A percentile compares a stretch with the other conserved stretches of the same genome.
Evolutionary conservation across 2,888 invertebrate species (phyloP).

Genomic region (Pterobdella sp.): DNA sequence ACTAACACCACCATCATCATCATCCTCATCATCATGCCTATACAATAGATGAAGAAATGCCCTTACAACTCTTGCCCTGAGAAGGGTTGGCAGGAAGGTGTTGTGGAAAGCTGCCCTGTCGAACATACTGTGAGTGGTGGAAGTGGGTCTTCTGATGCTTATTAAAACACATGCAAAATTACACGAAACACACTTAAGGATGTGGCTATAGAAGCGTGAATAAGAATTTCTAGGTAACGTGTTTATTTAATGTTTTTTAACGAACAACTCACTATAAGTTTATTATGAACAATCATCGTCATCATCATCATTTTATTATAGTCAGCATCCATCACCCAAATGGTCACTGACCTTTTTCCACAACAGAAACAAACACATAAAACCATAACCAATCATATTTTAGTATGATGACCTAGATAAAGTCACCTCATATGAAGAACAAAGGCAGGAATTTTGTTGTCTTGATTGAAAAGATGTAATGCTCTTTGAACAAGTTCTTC

Average conservation of each 20-base stretch:
- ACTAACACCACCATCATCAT: neutral
- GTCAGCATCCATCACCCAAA: conserved; percentile 12
- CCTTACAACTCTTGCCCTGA: conserved; percentile 18
- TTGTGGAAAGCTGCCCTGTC: neutral
- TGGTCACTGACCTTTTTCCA: too few relatives aligned
- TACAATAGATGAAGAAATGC: neutral
- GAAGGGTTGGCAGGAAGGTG: conserved; percentile 12
- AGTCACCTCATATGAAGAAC: conserved; percentile 18
- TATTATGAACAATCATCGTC: conserved; percentile 4
- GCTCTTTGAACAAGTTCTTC: conserved; percentile 5
- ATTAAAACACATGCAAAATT: neutral
- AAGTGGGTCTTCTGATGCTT: too few relatives aligned
- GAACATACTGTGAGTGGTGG: conserved; percentile 16
- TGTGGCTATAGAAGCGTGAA: neutral
- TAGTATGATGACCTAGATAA: too few relatives aligned
- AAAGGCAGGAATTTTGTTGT: conserved; percentile 4
- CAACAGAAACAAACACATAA: too few relatives aligned
- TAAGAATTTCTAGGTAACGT: too few relatives aligned
- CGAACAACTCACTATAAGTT: neutral
- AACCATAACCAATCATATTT: too few relatives aligned
- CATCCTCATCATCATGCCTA: neutral
- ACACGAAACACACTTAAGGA: too few relatives aligned
- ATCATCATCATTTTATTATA: conserved; percentile 9
- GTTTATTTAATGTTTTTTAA: too few relatives aligned
- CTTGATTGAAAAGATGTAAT: neutral